These are phyloP conservation scores for Brotogeris chrysoptera DNA, from an alignment of 2,797 vertebrate species.

Conservation along the genomic window DNA sequence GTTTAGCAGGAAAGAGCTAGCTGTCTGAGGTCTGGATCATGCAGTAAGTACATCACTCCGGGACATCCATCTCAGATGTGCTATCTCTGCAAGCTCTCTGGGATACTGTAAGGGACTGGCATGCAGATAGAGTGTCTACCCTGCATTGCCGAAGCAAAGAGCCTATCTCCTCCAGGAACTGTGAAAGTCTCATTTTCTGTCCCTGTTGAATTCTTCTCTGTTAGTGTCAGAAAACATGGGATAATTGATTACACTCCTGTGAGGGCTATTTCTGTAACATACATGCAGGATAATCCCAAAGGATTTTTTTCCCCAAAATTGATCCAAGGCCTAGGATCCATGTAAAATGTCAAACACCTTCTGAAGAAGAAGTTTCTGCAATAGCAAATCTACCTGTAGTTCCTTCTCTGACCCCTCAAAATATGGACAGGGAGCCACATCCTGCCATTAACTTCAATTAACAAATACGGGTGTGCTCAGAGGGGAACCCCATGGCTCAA, in stretches of 20 bases:
- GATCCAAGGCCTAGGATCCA: background rate
- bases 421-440: slow-evolving; percentile 54
- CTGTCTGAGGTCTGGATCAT: background rate
- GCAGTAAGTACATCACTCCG: background rate
- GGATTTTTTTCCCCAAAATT: background rate
- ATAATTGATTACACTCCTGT: background rate
- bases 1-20: background rate
- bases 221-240: background rate
- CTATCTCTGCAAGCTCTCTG: background rate
- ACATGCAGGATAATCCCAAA: background rate
- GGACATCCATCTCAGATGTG: background rate
- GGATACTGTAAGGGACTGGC: background rate
- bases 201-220: background rate
- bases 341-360: background rate
- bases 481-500: background rate
- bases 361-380: background rate
- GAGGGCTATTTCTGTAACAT: background rate
- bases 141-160: fast-evolving
- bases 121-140: fast-evolving
- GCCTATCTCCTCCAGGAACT: background rate
- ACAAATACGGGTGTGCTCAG: background rate
- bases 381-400: slow-evolving; percentile 12
- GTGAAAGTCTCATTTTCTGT: background rate
- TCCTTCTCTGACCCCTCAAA: slow-evolving; percentile 17
- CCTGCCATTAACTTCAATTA: slow-evolving; percentile 68